phyloP scores from a whole-genome alignment of 2,888 invertebrate genomes.

The Eupithecia pulchellata region DNA sequence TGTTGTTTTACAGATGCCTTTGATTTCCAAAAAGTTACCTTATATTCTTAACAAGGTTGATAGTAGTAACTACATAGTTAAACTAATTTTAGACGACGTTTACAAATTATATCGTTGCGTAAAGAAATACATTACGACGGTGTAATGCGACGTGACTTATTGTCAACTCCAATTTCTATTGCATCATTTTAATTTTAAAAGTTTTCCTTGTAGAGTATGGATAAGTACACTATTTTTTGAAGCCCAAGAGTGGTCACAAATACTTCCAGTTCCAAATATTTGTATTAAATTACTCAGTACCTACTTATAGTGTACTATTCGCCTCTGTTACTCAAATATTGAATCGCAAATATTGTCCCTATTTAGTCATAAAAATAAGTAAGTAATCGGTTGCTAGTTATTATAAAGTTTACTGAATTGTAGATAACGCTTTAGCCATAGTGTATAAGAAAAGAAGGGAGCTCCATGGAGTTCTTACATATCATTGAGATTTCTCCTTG shows the following conservation, averaged over 20 bases:
- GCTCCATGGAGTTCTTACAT: constrained; percentile 83
- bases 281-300: constrained; percentile 25
- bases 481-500: constrained; percentile 85
- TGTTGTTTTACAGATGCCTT: constrained; percentile 75
- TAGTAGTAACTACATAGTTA: constrained; percentile 49
- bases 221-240: constrained; percentile 9
- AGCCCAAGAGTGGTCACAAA: constrained; percentile 18
- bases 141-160: constrained; percentile 35
- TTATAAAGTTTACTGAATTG: constrained; percentile 70
- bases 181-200: constrained; percentile 34
- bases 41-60: constrained; percentile 55
- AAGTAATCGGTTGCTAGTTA: constrained; percentile 69
- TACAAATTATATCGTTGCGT: constrained; percentile 40
- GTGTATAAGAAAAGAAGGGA: constrained; percentile 76
- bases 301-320: constrained; percentile 27
- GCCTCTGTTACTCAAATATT: constrained; percentile 30
- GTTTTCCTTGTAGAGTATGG: constrained; percentile 28
- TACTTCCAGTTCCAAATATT: constrained; percentile 17
- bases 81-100: constrained; percentile 48
- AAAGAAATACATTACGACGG: constrained; percentile 29
- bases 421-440: constrained; percentile 83
- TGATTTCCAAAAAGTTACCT: constrained; percentile 75
- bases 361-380: constrained; percentile 43
- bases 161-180: constrained; percentile 33
- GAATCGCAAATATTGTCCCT: constrained; percentile 37